Evolutionary conservation across 2,888 invertebrate genomes (phyloP).

Genomic region (Tetheella fluctuosa): DNA sequence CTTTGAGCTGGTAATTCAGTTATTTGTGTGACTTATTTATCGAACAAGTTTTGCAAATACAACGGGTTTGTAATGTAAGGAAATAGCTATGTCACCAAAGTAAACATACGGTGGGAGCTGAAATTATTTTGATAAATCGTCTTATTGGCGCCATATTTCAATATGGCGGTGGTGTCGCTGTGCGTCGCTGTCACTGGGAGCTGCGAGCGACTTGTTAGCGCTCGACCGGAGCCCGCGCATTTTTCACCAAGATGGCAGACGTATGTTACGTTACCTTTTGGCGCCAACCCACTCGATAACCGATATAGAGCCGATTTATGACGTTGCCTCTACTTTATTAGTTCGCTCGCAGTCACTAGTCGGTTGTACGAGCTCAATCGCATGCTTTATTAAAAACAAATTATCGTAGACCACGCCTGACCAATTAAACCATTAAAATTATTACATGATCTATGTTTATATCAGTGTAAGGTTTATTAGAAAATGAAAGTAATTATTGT

Average conservation of each 20-base stretch:
- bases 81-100: slow-evolving; percentile 53
- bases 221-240: slow-evolving; percentile 41
- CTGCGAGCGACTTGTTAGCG: slow-evolving; percentile 51
- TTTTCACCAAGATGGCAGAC: slow-evolving; percentile 61
- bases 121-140: slow-evolving; percentile 56
- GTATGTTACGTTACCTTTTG: slow-evolving; percentile 47
- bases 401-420: slow-evolving; percentile 36
- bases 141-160: slow-evolving; percentile 54
- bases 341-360: slow-evolving; percentile 34
- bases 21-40: slow-evolving; percentile 58
- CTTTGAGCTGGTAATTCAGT: slow-evolving; percentile 62
- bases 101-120: slow-evolving; percentile 45
- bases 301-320: slow-evolving; percentile 57
- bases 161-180: slow-evolving; percentile 35
- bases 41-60: slow-evolving; percentile 50
- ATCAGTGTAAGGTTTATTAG: slow-evolving; percentile 25
- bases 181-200: slow-evolving; percentile 16
- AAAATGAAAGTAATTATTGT: slow-evolving; percentile 29
- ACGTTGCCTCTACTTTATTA: slow-evolving; percentile 53
- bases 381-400: slow-evolving; percentile 53
- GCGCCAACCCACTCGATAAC: slow-evolving; percentile 62
- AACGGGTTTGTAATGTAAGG: slow-evolving; percentile 49
- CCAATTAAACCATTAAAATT: slow-evolving; percentile 40
- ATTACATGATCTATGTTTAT: slow-evolving; percentile 36
- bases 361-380: slow-evolving; percentile 30